Percentiles rank a stretch among this genome's conserved stretches.
phyloP scores from a whole-genome alignment of 2,888 invertebrate genomes.

The Cotesia congregata region DNA sequence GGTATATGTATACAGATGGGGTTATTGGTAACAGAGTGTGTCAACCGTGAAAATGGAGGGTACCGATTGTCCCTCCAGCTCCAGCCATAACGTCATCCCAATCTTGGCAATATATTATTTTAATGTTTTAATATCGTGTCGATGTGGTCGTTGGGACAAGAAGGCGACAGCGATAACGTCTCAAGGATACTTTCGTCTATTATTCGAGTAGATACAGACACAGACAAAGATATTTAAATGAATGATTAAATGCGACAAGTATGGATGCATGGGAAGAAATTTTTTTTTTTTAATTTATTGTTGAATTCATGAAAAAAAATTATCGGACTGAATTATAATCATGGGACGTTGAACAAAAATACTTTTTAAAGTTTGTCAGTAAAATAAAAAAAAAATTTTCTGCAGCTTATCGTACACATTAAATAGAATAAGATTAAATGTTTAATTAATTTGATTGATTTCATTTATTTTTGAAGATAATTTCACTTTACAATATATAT shows the following conservation, averaged over 20 bases:
- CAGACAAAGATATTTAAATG: conserved; percentile 18
- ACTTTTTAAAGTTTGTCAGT: too few relatives aligned
- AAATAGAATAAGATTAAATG: too few relatives aligned
- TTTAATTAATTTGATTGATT: too few relatives aligned
- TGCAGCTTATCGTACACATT: too few relatives aligned
- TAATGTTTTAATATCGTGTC: conserved; percentile 70
- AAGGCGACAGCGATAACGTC: conserved; percentile 59
- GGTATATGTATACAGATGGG: conserved; percentile 43
- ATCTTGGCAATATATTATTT: conserved; percentile 65
- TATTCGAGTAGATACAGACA: neutral
- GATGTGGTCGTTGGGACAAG: conserved; percentile 66
- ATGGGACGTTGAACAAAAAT: too few relatives aligned
- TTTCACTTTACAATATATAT: too few relatives aligned
- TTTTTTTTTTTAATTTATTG: too few relatives aligned
- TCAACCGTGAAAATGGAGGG: conserved; percentile 51
- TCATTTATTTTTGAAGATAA: too few relatives aligned
- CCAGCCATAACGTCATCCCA: conserved; percentile 57
- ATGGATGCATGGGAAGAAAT: neutral
- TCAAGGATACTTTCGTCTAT: conserved; percentile 39
- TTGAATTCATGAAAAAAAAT: too few relatives aligned
- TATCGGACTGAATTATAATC: too few relatives aligned
- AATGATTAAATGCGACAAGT: conserved; percentile 25
- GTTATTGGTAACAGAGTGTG: conserved; percentile 56
- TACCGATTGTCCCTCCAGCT: conserved; percentile 20
- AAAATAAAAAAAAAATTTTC: too few relatives aligned